phyloP scores from a whole-genome alignment of 2,113 vertebrate species.

The Pteropus alecto region DNA sequence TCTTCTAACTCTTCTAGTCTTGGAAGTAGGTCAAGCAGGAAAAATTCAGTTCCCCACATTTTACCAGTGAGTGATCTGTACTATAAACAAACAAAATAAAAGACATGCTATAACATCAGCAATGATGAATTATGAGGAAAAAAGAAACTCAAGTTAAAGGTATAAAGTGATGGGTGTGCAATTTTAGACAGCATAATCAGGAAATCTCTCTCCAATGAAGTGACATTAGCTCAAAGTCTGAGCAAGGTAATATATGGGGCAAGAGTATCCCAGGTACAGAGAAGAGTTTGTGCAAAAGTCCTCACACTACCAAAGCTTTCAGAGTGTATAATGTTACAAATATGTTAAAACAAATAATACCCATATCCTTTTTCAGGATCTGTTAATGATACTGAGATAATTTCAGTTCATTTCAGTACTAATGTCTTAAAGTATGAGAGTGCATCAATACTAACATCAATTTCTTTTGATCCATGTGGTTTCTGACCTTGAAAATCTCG shows the following conservation, averaged over 20 bases:
- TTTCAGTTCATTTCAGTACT: not conserved
- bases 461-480: conserved; percentile 23
- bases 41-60: not conserved
- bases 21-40: not conserved
- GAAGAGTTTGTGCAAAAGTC: not conserved
- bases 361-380: not conserved
- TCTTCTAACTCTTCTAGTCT: not conserved
- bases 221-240: not conserved
- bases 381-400: conserved; percentile 1
- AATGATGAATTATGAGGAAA: not conserved
- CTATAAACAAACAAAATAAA: not conserved
- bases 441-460: not conserved
- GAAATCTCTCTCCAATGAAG: not conserved
- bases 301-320: not conserved
- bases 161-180: not conserved
- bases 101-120: not conserved
- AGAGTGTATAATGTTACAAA: not conserved
- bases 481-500: not conserved
- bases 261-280: not conserved
- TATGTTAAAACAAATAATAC: not conserved
- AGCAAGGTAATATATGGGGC: not conserved
- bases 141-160: not conserved
- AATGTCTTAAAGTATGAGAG: not conserved
- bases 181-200: not conserved
- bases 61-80: not conserved